Conservation (phyloP, 2,113 vertebrate genomes). For the Pleuronectes platessa region DNA sequence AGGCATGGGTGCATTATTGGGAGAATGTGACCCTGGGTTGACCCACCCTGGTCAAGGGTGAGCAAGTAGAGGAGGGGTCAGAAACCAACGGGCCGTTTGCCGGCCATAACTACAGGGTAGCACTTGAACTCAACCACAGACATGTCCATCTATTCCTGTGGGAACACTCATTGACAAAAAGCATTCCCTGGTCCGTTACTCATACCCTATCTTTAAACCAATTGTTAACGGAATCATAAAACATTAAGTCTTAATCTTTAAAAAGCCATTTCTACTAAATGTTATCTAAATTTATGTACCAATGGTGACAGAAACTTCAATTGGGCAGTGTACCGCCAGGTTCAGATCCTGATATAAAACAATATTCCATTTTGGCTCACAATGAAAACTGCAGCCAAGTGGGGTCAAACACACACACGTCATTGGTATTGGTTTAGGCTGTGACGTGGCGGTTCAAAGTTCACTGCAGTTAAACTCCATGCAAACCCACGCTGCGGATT, state of each 20-base stretch:
- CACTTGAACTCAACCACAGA: background rate
- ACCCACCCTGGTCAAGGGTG: slow-evolving; percentile 28
- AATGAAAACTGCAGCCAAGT: background rate
- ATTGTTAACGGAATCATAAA: background rate
- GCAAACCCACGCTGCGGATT: too few species aligned
- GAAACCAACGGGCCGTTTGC: slow-evolving; percentile 9
- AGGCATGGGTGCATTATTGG: slow-evolving; percentile 22
- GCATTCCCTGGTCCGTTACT: background rate
- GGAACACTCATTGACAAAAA: background rate
- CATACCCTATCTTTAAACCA: background rate
- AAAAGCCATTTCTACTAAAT: background rate
- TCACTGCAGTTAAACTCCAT: background rate
- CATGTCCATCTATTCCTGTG: background rate
- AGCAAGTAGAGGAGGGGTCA: slow-evolving; percentile 29
- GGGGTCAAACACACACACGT: background rate
- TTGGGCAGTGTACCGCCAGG: too few species aligned
- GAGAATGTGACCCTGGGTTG: slow-evolving; percentile 52
- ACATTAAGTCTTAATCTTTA: background rate
- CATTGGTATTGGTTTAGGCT: background rate
- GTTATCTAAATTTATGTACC: background rate
- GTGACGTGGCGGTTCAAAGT: too few species aligned
- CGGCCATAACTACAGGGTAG: background rate
- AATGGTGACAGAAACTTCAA: background rate
- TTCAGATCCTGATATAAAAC: too few species aligned
- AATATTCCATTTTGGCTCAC: too few species aligned